These are phyloP conservation scores for Agrypnia vestita DNA, from an alignment of 1,140 invertebrate genomes.

Conservation along the genomic window DNA sequence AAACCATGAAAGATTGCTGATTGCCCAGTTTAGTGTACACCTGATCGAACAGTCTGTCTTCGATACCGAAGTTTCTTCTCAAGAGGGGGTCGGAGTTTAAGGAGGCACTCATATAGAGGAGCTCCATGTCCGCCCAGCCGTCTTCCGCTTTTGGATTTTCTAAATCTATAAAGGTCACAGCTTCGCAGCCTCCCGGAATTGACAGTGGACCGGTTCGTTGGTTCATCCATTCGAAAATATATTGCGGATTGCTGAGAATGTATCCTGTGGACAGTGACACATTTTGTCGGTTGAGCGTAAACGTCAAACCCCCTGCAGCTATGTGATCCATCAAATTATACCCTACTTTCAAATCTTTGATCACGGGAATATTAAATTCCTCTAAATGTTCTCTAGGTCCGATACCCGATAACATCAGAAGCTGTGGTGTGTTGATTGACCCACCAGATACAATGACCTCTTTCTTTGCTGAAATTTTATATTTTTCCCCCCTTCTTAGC, in stretches of 20 bases:
- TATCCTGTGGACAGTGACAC: constrained; percentile 56
- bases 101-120: constrained; percentile 77
- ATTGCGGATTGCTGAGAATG: constrained; percentile 37
- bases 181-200: constrained; percentile 87
- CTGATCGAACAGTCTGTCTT: constrained; percentile 72
- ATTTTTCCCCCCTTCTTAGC: constrained; percentile 70
- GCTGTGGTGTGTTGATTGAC: constrained; percentile 82
- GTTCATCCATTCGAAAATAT: constrained; percentile 71
- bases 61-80: constrained; percentile 74
- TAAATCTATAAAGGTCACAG: constrained; percentile 82
- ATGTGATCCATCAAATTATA: constrained; percentile 88
- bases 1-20: constrained; percentile 76
- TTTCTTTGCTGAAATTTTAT: constrained; percentile 76
- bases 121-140: constrained; percentile 84
- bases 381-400: constrained; percentile 82
- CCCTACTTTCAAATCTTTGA: constrained; percentile 84
- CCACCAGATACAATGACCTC: constrained; percentile 87
- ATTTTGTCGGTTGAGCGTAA: constrained; percentile 74
- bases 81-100: constrained; percentile 73
- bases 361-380: constrained; percentile 75
- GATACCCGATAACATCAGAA: constrained; percentile 88
- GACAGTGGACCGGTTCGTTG: constrained; percentile 77
- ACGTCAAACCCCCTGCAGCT: constrained; percentile 79
- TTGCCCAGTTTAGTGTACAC: constrained; percentile 72
- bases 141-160: constrained; percentile 76